Base-by-base conservation (phyloP, 2,888 invertebrate species). In the Meloe dianella region DNA sequence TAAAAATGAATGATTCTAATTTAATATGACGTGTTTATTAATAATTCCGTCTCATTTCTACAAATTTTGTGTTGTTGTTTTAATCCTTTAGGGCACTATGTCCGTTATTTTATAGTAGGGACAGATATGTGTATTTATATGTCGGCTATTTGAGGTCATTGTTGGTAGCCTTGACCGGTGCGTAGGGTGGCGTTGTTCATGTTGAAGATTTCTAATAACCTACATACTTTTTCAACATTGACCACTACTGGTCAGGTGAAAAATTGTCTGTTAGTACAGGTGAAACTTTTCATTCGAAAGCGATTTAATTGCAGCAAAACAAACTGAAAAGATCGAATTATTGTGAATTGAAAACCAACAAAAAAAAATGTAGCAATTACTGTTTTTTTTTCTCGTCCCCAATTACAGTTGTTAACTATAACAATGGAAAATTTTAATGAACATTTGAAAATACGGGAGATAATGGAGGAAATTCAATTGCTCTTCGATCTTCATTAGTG, bases 121-220 rank as follows among this genome's bases (percentile, higher is more conserved):
- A 47, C 17, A 14, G 1, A 17, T 41, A 41, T 41, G 17, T 47
- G 9, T 47, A 54, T 54, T 54, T 54, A 24, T 70, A 68, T 66
- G 64, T 71, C 67, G 71, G 71, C 57, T 68, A 64, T 24, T 20
- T 51, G 56, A 67, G 71, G 70, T 67, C 70, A 64, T 20, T 41
- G 51, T 51, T 54, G 27, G 41, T 59, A 65, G 57, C 68, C 68
- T 68, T 68, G 68, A 68, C 68, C 68, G 63, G 61, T 60, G 63
- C 63, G 59, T 65, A 65, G 68, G 68, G 68, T 63, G 51, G 51
- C 27, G 24, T 22, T 51, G 27, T 54, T 54, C 1, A 27, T 27
- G 27, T 54, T 54, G 68, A 51, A 61, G 51, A 20, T 54, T 30
- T 32, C 47, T 60, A 68, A 47, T 68, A 64, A 68, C 68, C 65